Conservation (phyloP, 2,113 vertebrate species). For the Dicerorhinus sumatrensis region DNA sequence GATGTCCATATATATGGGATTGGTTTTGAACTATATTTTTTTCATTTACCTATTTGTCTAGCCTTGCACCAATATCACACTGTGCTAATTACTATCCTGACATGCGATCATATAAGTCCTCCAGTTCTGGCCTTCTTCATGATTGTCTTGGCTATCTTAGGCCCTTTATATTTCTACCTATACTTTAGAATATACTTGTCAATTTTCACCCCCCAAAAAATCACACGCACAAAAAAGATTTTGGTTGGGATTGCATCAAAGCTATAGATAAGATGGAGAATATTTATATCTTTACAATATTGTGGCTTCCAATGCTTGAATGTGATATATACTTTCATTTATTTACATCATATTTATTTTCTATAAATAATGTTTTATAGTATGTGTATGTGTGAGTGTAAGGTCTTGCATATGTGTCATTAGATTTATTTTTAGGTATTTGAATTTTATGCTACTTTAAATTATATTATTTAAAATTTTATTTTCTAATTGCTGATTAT, state of each 20-base stretch:
- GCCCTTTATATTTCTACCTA: not conserved
- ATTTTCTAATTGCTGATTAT: not conserved
- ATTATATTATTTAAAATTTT: not conserved
- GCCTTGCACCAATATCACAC: not conserved
- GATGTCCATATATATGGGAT: not conserved
- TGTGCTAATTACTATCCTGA: not conserved
- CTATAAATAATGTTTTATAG: not conserved
- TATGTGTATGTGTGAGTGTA: not conserved
- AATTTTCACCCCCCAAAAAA: not conserved
- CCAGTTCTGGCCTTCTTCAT: not conserved
- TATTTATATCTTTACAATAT: not conserved
- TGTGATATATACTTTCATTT: not conserved
- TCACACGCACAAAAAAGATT: not conserved
- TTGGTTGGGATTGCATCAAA: not conserved
- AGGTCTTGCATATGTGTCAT: not conserved
- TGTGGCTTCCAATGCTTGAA: not conserved
- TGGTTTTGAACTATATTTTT: not conserved
- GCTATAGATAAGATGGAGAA: not conserved
- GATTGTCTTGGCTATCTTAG: not conserved
- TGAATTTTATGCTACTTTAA: not conserved
- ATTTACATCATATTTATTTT: not conserved
- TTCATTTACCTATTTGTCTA: not conserved
- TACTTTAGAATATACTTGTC: not conserved
- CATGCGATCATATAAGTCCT: not conserved
- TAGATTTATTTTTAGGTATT: constrained; percentile 10